A percentile compares a stretch with the other conserved stretches of the same genome.
phyloP scores from a whole-genome alignment of 2,888 invertebrate genomes.

The Tenthredo amoena region DNA sequence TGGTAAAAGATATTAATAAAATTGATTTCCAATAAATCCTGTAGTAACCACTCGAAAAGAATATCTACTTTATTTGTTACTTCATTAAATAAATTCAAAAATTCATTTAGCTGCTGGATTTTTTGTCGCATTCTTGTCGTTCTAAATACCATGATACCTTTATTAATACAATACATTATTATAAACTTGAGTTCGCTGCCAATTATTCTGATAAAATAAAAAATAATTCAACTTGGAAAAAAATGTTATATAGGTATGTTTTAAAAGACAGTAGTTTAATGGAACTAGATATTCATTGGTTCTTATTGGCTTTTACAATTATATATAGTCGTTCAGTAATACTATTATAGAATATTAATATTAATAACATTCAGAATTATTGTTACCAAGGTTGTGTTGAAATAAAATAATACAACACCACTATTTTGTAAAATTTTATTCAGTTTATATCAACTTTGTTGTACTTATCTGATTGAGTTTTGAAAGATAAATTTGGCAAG shows the following conservation, averaged over 20 bases:
- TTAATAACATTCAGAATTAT: background rate
- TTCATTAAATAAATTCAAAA: background rate
- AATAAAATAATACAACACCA: constrained; percentile 14
- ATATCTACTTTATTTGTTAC: background rate
- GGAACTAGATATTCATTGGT: background rate
- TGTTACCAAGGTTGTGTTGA: constrained; percentile 2
- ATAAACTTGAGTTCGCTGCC: background rate
- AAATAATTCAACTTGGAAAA: background rate
- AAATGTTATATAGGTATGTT: background rate
- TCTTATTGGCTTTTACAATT: background rate
- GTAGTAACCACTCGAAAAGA: background rate
- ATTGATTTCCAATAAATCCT: background rate
- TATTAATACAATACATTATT: background rate
- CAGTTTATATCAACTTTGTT: constrained; percentile 44
- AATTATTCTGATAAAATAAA: constrained; percentile 17
- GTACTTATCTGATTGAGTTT: constrained; percentile 43
- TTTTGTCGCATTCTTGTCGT: background rate
- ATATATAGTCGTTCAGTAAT: background rate
- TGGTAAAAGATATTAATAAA: background rate
- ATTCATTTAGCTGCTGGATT: constrained; percentile 8
- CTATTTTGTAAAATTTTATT: constrained; percentile 52
- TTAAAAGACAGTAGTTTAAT: background rate
- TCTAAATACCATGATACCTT: constrained; percentile 15
- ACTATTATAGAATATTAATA: constrained; percentile 11
- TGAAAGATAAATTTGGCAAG: constrained; percentile 43